Evolutionary conservation across 2,797 vertebrate genomes (phyloP).

Genomic region (Pelobates cultripes): DNA sequence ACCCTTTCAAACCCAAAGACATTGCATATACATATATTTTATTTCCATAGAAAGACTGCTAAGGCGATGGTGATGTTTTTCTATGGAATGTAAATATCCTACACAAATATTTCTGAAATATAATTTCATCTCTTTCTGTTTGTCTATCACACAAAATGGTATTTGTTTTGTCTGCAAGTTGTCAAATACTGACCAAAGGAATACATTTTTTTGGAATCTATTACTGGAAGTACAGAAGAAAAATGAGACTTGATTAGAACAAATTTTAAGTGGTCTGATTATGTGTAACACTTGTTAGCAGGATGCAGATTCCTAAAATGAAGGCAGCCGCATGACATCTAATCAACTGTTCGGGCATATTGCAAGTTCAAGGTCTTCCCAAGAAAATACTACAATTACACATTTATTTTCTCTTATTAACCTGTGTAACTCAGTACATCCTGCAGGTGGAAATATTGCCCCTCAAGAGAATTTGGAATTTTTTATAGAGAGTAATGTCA

Average conservation of each 20-base stretch:
- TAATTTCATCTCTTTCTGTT: not conserved
- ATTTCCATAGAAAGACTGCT: no score
- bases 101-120: not conserved
- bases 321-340: slow-evolving; percentile 11
- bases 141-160: slow-evolving; percentile 18
- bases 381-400: not conserved
- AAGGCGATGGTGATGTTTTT: no score
- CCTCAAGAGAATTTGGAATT: not conserved
- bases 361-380: slow-evolving; percentile 23
- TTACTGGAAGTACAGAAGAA: slow-evolving; percentile 18
- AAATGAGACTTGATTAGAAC: slow-evolving; percentile 29
- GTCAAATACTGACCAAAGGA: slow-evolving; percentile 33
- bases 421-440: not conserved
- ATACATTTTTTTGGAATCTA: slow-evolving; percentile 25
- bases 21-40: no score
- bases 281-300: slow-evolving; percentile 34
- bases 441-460: not conserved
- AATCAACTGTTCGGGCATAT: slow-evolving; percentile 3
- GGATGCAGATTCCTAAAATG: slow-evolving; percentile 1
- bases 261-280: slow-evolving; percentile 23
- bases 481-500: no score
- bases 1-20: no score
- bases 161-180: slow-evolving; percentile 39
- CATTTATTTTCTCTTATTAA: not conserved
- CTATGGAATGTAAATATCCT: not conserved